Percentiles rank a stretch among this genome's conserved stretches.
These are phyloP conservation scores for Spatulosminthurus flaviceps DNA, from an alignment of 2,888 invertebrate genomes.

Conservation along the genomic window DNA sequence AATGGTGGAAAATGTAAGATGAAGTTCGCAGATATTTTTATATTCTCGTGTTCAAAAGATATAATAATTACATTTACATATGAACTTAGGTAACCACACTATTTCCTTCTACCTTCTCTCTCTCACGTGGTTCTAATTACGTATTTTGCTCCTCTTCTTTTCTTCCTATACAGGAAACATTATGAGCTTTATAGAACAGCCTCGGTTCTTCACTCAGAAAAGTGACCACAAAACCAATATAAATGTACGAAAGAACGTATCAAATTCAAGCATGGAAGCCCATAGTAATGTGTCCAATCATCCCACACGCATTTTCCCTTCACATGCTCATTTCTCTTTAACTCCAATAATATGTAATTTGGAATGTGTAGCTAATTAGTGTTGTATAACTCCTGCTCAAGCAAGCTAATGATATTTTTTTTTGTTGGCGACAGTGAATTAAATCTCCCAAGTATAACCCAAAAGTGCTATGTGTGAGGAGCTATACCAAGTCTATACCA, in stretches of 20 bases:
- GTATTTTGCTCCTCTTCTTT: not conserved
- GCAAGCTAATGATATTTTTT: not conserved
- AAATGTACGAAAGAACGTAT: not conserved
- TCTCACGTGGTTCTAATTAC: not conserved
- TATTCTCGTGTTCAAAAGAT: not conserved
- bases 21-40: not conserved
- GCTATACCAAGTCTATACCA: too few relatives aligned
- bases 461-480: too few relatives aligned
- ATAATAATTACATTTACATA: too few relatives aligned
- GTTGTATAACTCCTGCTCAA: not conserved
- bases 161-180: too few relatives aligned
- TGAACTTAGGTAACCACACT: not conserved
- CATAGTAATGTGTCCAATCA: too few relatives aligned
- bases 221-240: not conserved
- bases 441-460: too few relatives aligned
- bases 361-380: conserved; percentile 7
- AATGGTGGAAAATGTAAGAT: conserved; percentile 20
- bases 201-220: not conserved
- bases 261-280: too few relatives aligned
- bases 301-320: not conserved
- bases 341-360: not conserved
- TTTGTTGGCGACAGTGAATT: too few relatives aligned
- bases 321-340: not conserved
- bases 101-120: too few relatives aligned
- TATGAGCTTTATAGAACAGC: not conserved